phyloP scores from a whole-genome alignment of 2,797 vertebrate species.

The Myotis daubentonii region DNA sequence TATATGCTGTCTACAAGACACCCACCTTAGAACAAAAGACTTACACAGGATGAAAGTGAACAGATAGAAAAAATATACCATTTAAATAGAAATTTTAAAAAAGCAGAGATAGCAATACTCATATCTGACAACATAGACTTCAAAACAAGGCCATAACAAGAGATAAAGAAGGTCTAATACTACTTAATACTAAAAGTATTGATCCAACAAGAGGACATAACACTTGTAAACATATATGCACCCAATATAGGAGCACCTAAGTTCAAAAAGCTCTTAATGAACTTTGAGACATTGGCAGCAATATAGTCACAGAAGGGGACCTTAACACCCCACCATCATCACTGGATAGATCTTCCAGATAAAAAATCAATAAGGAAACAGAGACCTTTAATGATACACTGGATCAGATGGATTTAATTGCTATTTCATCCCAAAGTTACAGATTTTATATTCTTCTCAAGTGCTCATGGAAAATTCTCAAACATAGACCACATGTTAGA shows the following conservation, averaged over 20 bases:
- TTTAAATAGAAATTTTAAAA: not conserved
- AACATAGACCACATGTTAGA: not conserved
- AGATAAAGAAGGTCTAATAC: not conserved
- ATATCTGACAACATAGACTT: not conserved
- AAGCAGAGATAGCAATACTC: not conserved
- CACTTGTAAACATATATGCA: not conserved
- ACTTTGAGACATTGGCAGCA: not conserved
- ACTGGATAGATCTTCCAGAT: not conserved
- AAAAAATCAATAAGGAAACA: not conserved
- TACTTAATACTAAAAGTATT: not conserved
- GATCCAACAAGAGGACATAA: not conserved
- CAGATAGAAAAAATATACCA: not conserved
- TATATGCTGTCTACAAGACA: not conserved
- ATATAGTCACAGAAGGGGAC: not conserved
- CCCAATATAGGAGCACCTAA: not conserved
- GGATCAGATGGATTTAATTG: not conserved
- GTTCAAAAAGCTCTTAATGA: not conserved
- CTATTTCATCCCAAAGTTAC: not conserved
- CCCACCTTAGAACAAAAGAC: not conserved
- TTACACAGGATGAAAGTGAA: not conserved
- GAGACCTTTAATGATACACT: not conserved
- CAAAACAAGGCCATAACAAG: not conserved
- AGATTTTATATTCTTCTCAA: not conserved
- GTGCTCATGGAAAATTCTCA: not conserved
- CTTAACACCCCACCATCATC: not conserved